phyloP scores from a whole-genome alignment of 2,797 vertebrate species.

The Odontamblyopus rebecca region DNA sequence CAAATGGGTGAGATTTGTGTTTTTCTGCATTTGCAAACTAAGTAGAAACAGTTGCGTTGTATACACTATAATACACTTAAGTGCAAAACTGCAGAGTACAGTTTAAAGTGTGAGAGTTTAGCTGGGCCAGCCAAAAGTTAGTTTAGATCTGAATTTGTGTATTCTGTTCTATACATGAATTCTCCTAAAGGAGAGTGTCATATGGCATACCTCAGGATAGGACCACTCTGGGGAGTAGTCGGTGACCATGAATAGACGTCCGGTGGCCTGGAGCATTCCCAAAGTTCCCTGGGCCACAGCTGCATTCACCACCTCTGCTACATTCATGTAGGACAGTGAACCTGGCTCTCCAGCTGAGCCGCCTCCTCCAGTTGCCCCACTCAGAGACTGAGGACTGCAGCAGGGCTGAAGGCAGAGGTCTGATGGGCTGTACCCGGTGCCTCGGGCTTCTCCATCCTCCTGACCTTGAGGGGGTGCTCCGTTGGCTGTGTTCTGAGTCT shows the following conservation, averaged over 20 bases:
- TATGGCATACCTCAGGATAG: slow-evolving; percentile 91
- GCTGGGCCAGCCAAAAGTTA: neutral
- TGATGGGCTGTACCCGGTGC: slow-evolving; percentile 84
- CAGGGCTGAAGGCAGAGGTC: slow-evolving; percentile 95
- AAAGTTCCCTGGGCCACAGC: slow-evolving; percentile 90
- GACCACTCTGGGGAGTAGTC: slow-evolving; percentile 99
- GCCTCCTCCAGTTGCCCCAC: slow-evolving; percentile 70
- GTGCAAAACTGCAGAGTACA: neutral
- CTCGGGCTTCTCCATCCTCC: slow-evolving; percentile 85
- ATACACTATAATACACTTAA: too few relatives aligned
- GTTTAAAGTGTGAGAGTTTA: neutral
- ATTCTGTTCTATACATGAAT: neutral
- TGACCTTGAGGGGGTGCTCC: slow-evolving; percentile 87
- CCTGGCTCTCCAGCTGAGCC: slow-evolving; percentile 83
- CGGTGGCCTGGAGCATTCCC: slow-evolving; percentile 94
- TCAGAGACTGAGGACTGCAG: slow-evolving; percentile 92
- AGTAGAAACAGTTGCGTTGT: too few relatives aligned
- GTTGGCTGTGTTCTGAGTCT: slow-evolving; percentile 64
- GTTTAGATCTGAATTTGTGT: too few relatives aligned
- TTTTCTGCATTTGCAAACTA: too few relatives aligned
- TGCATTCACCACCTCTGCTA: slow-evolving; percentile 94
- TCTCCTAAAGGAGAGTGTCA: neutral
- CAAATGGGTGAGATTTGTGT: too few relatives aligned
- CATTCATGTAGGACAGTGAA: slow-evolving; percentile 96
- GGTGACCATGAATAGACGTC: slow-evolving; percentile 97